A percentile compares a stretch with the other conserved stretches of the same genome.
phyloP scores from a whole-genome alignment of 2,113 vertebrate genomes.

The Scomber colias region DNA sequence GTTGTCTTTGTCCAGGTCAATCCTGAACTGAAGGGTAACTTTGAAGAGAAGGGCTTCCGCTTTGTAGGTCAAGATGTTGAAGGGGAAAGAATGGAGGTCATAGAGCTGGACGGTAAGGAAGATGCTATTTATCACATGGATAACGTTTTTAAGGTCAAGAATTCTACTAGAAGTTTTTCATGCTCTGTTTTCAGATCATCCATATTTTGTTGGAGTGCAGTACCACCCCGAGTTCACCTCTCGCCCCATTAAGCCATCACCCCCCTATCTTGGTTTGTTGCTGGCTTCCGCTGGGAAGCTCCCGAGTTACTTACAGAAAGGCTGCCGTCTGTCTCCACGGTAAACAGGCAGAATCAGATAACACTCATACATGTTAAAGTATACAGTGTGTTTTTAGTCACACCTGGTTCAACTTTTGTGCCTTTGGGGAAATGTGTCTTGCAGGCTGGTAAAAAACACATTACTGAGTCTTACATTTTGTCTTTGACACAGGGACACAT shows the following conservation, averaged over 20 bases:
- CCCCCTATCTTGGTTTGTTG: slow-evolving; percentile 93
- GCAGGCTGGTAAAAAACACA: neutral
- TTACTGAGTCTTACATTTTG: neutral
- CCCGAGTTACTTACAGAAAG: slow-evolving; percentile 91
- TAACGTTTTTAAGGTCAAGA: neutral
- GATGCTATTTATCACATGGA: neutral
- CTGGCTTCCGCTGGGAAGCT: slow-evolving; percentile 93
- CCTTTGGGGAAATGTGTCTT: no score
- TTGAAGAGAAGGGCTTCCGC: slow-evolving; percentile 91
- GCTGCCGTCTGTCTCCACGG: slow-evolving; percentile 94
- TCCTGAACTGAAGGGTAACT: slow-evolving; percentile 90
- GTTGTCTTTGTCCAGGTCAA: slow-evolving; percentile 88
- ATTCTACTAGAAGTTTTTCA: neutral
- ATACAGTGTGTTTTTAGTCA: no score
- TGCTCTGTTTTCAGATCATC: slow-evolving; percentile 86
- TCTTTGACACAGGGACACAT: slow-evolving; percentile 89
- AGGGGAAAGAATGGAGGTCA: slow-evolving; percentile 96
- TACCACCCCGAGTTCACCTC: slow-evolving; percentile 98
- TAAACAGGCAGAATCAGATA: slow-evolving; percentile 54
- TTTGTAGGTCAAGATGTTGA: slow-evolving; percentile 96
- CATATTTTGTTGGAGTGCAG: slow-evolving; percentile 96
- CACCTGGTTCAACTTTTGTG: no score
- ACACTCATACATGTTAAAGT: neutral
- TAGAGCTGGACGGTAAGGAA: slow-evolving; percentile 92
- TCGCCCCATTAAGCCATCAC: slow-evolving; percentile 95